These are phyloP conservation scores for Lucifuga dentata DNA, from an alignment of 2,113 vertebrate genomes.

Conservation along the genomic window DNA sequence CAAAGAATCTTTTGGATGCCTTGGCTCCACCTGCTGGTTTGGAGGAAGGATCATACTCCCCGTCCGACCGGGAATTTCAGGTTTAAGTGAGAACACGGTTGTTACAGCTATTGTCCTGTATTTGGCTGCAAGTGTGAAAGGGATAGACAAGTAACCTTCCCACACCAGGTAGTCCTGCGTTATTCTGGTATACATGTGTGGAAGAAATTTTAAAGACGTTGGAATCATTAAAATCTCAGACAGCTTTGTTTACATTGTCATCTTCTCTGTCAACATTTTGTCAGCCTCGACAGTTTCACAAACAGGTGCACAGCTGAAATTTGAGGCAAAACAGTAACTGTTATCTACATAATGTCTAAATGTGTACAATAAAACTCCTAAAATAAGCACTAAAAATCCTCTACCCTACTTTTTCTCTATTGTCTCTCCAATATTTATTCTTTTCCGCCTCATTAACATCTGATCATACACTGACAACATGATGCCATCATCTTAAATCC, in stretches of 20 bases:
- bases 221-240: slow-evolving; percentile 38
- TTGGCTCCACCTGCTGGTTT: no score
- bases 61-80: no score
- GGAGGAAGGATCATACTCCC: no score
- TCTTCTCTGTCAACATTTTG: slow-evolving; percentile 51
- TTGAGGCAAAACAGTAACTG: slow-evolving; percentile 22
- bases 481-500: not conserved
- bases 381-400: slow-evolving; percentile 27
- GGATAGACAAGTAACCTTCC: no score
- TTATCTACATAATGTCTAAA: slow-evolving; percentile 30
- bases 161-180: no score
- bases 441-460: slow-evolving; percentile 4
- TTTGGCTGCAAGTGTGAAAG: no score
- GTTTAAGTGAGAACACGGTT: no score
- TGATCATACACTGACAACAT: slow-evolving; percentile 6
- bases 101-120: no score
- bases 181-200: no score
- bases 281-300: slow-evolving; percentile 35
- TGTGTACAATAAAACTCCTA: slow-evolving; percentile 20
- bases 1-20: no score
- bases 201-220: slow-evolving; percentile 36
- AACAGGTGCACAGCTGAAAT: slow-evolving; percentile 55
- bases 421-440: not conserved
- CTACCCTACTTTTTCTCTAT: slow-evolving; percentile 3
- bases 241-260: slow-evolving; percentile 64